Percentiles rank a stretch among this genome's conserved stretches.
These are phyloP conservation scores for Calonectris borealis DNA, from an alignment of 2,113 vertebrate genomes.

Conservation along the genomic window DNA sequence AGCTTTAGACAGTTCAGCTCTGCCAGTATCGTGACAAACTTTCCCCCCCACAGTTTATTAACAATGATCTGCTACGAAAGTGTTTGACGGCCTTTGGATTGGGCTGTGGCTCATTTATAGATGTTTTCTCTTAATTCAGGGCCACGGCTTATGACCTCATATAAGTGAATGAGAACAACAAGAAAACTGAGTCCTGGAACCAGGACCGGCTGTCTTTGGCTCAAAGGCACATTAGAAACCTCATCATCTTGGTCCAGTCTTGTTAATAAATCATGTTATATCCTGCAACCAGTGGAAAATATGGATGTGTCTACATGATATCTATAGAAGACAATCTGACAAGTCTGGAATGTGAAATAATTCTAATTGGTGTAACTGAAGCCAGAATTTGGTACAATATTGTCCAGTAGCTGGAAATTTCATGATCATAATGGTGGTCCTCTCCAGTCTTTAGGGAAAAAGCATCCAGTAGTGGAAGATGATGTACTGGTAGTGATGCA, in stretches of 20 bases:
- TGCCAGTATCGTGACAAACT: conserved; percentile 1
- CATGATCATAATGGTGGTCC: background rate
- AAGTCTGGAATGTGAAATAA: background rate
- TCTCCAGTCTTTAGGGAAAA: background rate
- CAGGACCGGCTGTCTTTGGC: background rate
- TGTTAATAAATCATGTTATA: background rate
- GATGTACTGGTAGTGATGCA: background rate
- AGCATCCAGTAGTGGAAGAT: background rate
- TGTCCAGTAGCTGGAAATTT: background rate
- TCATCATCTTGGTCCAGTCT: background rate
- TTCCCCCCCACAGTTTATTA: background rate
- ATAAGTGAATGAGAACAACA: background rate
- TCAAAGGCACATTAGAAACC: background rate
- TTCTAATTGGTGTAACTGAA: background rate
- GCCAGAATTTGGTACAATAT: background rate
- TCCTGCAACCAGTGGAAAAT: background rate
- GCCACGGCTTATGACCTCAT: background rate
- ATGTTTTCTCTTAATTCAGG: background rate
- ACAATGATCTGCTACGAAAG: background rate
- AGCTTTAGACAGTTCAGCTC: conserved; percentile 36
- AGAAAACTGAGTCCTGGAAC: background rate
- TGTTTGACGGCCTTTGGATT: background rate
- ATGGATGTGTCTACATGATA: background rate
- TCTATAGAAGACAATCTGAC: background rate
- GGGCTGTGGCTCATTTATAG: background rate